These are phyloP conservation scores for Pseudonaja textilis DNA, from an alignment of 2,113 vertebrate genomes.

Conservation along the genomic window DNA sequence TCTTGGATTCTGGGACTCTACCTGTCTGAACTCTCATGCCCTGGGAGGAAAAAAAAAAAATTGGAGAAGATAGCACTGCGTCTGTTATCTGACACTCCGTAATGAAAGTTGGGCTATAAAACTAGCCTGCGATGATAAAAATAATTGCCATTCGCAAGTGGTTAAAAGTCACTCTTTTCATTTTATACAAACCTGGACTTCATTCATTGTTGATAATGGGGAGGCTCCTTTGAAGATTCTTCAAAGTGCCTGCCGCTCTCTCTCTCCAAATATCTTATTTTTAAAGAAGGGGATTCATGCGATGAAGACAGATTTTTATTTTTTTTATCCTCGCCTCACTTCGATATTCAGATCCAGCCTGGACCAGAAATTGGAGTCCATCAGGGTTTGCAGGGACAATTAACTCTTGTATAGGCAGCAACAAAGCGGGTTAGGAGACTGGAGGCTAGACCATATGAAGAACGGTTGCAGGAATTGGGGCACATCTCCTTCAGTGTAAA, in stretches of 20 bases:
- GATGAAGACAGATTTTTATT: constrained; percentile 41
- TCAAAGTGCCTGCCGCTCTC: constrained; percentile 16
- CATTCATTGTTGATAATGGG: not conserved
- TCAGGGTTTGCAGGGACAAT: constrained; percentile 15
- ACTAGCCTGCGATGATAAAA: not conserved
- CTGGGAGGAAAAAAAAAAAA: not conserved
- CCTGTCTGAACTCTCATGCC: not conserved
- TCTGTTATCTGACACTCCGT: not conserved
- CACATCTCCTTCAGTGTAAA: too few relatives aligned
- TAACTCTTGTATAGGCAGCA: not conserved
- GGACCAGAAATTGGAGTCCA: constrained; percentile 49
- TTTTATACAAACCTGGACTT: not conserved
- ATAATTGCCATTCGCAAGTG: not conserved
- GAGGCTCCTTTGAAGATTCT: constrained; percentile 25
- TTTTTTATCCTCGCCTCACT: constrained; percentile 30
- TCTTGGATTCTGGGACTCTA: not conserved
- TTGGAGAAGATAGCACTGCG: not conserved
- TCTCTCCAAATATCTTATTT: constrained; percentile 26
- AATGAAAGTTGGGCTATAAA: not conserved
- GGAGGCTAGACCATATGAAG: too few relatives aligned
- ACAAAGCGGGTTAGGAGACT: too few relatives aligned
- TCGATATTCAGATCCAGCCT: constrained; percentile 44
- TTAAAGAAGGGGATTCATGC: constrained; percentile 32
- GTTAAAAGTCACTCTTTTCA: not conserved
- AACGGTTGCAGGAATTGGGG: too few relatives aligned